Evolutionary conservation across 2,113 vertebrate genomes (phyloP).

Genomic region (Alethe castanea): DNA sequence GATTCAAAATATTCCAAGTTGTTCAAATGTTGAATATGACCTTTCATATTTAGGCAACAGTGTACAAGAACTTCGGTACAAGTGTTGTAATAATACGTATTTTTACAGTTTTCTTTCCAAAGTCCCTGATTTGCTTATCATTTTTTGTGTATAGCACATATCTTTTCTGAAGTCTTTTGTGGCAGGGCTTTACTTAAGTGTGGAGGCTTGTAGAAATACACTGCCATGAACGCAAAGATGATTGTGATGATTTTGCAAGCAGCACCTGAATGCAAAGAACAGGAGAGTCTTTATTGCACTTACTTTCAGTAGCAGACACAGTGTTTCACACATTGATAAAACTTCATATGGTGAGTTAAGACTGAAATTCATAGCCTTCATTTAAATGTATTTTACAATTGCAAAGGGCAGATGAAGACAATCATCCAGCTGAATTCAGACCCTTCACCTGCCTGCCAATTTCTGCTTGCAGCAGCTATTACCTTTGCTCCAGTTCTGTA

Average conservation of each 20-base stretch:
- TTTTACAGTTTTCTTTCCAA: neutral
- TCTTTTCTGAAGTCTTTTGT: neutral
- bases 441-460: neutral
- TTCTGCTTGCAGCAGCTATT: neutral
- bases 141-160: neutral
- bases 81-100: neutral
- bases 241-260: constrained; percentile 72
- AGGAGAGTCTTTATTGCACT: neutral
- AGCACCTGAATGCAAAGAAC: constrained; percentile 67
- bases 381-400: neutral
- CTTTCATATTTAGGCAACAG: neutral
- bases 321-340: neutral
- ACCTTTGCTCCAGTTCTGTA: neutral
- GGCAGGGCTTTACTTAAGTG: neutral
- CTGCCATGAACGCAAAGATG: constrained; percentile 64
- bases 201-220: constrained; percentile 76
- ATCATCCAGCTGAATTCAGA: neutral
- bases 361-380: neutral
- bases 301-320: neutral
- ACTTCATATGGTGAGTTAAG: neutral
- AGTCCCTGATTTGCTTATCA: neutral
- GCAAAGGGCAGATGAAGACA: neutral
- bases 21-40: neutral
- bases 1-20: neutral
- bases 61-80: neutral